phyloP scores from a whole-genome alignment of 2,888 invertebrate species.

The Ophion slaviceki region DNA sequence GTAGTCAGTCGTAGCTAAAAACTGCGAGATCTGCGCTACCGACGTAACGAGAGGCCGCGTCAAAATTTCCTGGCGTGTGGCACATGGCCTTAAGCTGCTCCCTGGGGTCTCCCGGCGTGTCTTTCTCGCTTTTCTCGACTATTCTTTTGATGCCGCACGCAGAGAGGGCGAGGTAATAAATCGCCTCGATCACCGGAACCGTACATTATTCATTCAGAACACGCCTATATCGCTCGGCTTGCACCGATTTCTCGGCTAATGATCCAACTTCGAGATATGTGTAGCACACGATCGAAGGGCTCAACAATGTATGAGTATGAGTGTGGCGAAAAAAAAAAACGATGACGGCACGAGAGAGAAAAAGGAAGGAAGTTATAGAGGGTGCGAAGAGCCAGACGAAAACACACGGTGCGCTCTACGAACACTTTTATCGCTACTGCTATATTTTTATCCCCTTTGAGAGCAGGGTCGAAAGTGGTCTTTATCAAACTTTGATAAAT shows the following conservation, averaged over 20 bases:
- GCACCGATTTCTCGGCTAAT: slow-evolving; percentile 68
- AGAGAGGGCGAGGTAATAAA: slow-evolving; percentile 64
- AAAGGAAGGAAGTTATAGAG: slow-evolving; percentile 37
- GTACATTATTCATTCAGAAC: slow-evolving; percentile 69
- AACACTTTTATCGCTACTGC: slow-evolving; percentile 17
- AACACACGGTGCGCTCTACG: slow-evolving; percentile 39
- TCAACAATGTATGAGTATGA: slow-evolving; percentile 31
- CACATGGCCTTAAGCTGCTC: too few species aligned
- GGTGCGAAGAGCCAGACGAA: slow-evolving; percentile 50
- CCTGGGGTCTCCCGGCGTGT: not conserved
- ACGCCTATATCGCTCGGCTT: slow-evolving; percentile 67
- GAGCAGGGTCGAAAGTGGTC: slow-evolving; percentile 26
- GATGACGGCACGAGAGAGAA: slow-evolving; percentile 54
- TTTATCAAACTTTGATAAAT: slow-evolving; percentile 50
- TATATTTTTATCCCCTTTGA: not conserved
- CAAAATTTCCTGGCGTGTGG: too few species aligned
- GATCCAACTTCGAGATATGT: slow-evolving; percentile 51
- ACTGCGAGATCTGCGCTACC: too few species aligned
- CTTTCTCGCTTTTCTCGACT: slow-evolving; percentile 53
- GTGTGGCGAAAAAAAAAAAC: slow-evolving; percentile 32
- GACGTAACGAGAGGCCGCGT: too few species aligned
- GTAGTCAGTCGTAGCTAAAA: too few species aligned
- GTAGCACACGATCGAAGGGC: slow-evolving; percentile 55
- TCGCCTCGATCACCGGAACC: slow-evolving; percentile 66
- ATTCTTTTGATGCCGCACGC: slow-evolving; percentile 43